phyloP scores from a whole-genome alignment of 1,140 invertebrate genomes.

The Plodia interpunctella region DNA sequence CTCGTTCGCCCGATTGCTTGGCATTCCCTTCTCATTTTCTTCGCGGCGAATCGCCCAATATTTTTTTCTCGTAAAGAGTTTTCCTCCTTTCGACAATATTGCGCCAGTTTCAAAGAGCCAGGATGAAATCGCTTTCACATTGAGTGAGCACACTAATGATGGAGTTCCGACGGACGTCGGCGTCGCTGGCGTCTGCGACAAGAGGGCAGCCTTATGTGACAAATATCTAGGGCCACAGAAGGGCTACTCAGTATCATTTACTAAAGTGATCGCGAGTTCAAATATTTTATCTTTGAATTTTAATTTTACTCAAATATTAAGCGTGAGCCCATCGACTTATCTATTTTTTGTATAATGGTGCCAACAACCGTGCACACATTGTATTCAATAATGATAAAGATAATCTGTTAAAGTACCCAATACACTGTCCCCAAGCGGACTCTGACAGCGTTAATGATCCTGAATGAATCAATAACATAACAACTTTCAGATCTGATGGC shows the following conservation, averaged over 20 bases:
- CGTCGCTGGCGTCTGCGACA: slow-evolving; percentile 31
- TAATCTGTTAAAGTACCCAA: no score
- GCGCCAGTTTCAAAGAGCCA: slow-evolving; percentile 67
- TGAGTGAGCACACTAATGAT: slow-evolving; percentile 75
- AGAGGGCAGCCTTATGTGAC: background rate
- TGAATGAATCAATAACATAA: no score
- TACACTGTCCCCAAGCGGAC: no score
- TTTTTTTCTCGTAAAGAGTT: slow-evolving; percentile 64
- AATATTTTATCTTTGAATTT: no score
- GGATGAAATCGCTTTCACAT: slow-evolving; percentile 72
- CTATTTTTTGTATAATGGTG: no score
- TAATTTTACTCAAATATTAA: no score
- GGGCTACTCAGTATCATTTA: background rate
- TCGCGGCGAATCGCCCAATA: slow-evolving; percentile 45
- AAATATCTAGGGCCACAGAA: background rate
- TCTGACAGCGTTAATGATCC: no score
- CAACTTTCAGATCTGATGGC: no score
- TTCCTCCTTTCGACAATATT: slow-evolving; percentile 74
- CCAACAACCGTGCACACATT: no score
- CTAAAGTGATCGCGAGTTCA: no score
- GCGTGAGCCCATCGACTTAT: no score
- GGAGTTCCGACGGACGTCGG: slow-evolving; percentile 56
- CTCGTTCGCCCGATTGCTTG: slow-evolving; percentile 60
- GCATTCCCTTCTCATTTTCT: slow-evolving; percentile 65
- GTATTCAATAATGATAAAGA: background rate